Conservation (phyloP, 2,888 invertebrate genomes). For the Nowickia ferox region DNA sequence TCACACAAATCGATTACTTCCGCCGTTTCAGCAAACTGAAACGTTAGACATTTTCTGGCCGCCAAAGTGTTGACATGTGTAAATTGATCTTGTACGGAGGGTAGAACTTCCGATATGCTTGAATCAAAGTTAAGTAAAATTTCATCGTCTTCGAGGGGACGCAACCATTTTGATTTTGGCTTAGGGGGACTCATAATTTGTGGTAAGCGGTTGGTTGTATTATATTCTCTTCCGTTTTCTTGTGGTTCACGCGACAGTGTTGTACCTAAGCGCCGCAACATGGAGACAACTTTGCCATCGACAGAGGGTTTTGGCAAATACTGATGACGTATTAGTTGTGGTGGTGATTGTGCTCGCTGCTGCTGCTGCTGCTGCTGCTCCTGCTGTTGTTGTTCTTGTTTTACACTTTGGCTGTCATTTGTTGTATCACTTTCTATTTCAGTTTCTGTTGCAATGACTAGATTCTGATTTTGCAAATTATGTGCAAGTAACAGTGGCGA, state of each 20-base stretch:
- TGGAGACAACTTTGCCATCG: slow-evolving; percentile 82
- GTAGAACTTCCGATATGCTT: slow-evolving; percentile 82
- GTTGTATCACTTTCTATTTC: slow-evolving; percentile 19
- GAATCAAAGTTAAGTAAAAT: slow-evolving; percentile 82
- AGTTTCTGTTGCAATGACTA: slow-evolving; percentile 49
- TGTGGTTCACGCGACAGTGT: slow-evolving; percentile 78
- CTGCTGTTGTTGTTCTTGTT: slow-evolving; percentile 37
- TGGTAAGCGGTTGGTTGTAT: slow-evolving; percentile 38
- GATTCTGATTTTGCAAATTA: slow-evolving; percentile 59
- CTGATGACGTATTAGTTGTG: slow-evolving; percentile 72
- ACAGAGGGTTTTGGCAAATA: slow-evolving; percentile 73
- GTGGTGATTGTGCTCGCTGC: slow-evolving; percentile 59
- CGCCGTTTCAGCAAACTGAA: slow-evolving; percentile 69
- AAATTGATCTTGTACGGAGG: slow-evolving; percentile 71
- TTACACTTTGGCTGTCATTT: slow-evolving; percentile 57
- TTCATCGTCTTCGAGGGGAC: slow-evolving; percentile 79
- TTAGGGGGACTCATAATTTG: slow-evolving; percentile 81
- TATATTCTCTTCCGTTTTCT: slow-evolving; percentile 57
- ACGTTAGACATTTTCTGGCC: slow-evolving; percentile 73
- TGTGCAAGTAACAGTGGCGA: slow-evolving; percentile 54
- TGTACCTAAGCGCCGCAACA: slow-evolving; percentile 81
- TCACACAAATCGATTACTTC: slow-evolving; percentile 70
- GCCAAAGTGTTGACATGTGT: slow-evolving; percentile 51
- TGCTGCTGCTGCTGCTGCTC: neutral
- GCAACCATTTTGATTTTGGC: slow-evolving; percentile 78